Conservation (phyloP, 2,113 vertebrate species). For the Athene cunicularia region DNA sequence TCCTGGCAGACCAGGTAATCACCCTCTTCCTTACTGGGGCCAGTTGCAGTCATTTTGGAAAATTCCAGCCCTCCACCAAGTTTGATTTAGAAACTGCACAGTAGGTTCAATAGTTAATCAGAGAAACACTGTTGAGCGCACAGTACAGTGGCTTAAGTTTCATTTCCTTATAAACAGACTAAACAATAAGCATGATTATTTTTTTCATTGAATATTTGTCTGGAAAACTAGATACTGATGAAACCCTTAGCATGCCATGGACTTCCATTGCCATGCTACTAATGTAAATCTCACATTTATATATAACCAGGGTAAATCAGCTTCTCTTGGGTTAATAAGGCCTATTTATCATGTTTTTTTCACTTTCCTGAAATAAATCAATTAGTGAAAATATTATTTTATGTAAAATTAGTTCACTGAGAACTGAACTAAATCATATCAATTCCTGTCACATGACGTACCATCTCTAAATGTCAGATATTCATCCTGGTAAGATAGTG, state of each 20-base stretch:
- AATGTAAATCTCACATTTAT: not conserved
- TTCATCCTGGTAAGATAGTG: not conserved
- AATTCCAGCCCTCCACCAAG: not conserved
- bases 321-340: not conserved
- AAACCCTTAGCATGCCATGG: not conserved
- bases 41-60: not conserved
- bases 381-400: not conserved
- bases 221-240: not conserved
- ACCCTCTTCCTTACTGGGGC: not conserved
- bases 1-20: not conserved
- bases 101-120: not conserved
- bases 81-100: not conserved
- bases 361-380: not conserved
- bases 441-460: not conserved
- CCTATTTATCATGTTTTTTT: not conserved
- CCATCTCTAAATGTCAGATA: not conserved
- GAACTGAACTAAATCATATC: not conserved
- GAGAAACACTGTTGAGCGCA: not conserved
- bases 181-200: not conserved
- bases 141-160: not conserved
- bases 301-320: not conserved
- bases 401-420: not conserved
- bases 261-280: not conserved
- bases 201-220: not conserved
- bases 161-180: not conserved